phyloP scores from a whole-genome alignment of 2,113 vertebrate species.

The Varanus salvator region DNA sequence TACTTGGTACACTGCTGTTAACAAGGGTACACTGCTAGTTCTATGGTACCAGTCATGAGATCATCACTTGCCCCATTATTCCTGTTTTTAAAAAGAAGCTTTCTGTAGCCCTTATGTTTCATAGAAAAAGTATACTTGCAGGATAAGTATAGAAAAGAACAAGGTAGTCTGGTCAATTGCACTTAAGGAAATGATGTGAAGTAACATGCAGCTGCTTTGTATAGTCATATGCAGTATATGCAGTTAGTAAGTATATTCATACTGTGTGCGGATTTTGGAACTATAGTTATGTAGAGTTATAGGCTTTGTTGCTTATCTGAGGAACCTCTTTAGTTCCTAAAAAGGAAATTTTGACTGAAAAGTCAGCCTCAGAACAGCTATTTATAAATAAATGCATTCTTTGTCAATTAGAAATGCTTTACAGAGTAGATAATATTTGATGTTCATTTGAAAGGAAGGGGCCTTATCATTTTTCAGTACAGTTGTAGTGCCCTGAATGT shows the following conservation, averaged over 20 bases:
- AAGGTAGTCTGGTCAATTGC: not conserved
- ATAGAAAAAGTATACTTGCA: not conserved
- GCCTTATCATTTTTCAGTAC: not conserved
- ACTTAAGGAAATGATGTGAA: not conserved
- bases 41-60: not conserved
- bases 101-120: not conserved
- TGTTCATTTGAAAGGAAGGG: conserved; percentile 27
- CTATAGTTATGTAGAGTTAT: not conserved
- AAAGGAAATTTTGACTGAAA: conserved; percentile 2
- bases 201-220: not conserved
- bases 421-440: conserved; percentile 23
- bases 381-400: conserved; percentile 34
- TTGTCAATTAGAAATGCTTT: conserved; percentile 27
- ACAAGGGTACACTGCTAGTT: not conserved
- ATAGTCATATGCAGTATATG: too few relatives aligned
- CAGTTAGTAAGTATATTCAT: not conserved
- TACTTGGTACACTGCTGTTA: not conserved
- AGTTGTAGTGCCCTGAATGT: conserved; percentile 11
- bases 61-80: not conserved
- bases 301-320: not conserved
- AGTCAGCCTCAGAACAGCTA: not conserved
- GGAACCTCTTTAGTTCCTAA: conserved; percentile 13
- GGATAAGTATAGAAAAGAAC: not conserved
- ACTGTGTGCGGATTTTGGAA: not conserved
- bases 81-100: not conserved